Base-by-base conservation (phyloP, 1,140 invertebrate species). In the Tribolium madens region DNA sequence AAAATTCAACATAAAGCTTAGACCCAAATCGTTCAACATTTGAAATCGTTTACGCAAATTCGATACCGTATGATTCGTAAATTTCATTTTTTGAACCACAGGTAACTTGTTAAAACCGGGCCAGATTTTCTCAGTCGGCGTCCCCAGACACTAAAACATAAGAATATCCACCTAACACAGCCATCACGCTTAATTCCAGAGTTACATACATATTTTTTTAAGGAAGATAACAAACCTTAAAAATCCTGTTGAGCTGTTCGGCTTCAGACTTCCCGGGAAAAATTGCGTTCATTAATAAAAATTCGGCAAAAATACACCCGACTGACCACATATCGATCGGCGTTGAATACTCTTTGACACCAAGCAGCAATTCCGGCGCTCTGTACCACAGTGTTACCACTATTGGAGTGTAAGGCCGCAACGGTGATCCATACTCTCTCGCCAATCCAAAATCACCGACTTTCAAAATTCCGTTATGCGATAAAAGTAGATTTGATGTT, bases 261-360 rank as follows among this genome's bases (percentile, higher is more conserved):
- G 96, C 92, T 86, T 99, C 97, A 3, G 95, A 95, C 88, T 98
- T 98, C 2, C 98, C 98, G 1, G 96, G 96, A 85, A 99, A 99
- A n/a, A 99, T 86, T 2, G 98, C 94, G 83, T 97, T 94, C 95
- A 98, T 97, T 53, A 93, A 92, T 2, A 99, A 87, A 36, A 99
- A 92, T 86, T 99, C 98, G 0, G 96, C 98, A 87, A 99, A 99
- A 79, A 99, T 99, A 85, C 98, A 99, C 36, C 98, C 98, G 5
- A 99, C 96, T 9, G 97, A 99, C 98, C 98, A 99, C 86, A 99
- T 92, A 86, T 99, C 98, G 57, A 99, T 95, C 1, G 95, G 93
- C 1, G 96, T 98, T 1, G 97, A 98, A 87, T 99, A 99, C 88
- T 97, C 93, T 86, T 95, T 96, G 90, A 10, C 90, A 89, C 80